A percentile compares a stretch with the other conserved stretches of the same genome.
Conservation (phyloP, 2,113 vertebrate species). For the Lycocorax pyrrhopterus region DNA sequence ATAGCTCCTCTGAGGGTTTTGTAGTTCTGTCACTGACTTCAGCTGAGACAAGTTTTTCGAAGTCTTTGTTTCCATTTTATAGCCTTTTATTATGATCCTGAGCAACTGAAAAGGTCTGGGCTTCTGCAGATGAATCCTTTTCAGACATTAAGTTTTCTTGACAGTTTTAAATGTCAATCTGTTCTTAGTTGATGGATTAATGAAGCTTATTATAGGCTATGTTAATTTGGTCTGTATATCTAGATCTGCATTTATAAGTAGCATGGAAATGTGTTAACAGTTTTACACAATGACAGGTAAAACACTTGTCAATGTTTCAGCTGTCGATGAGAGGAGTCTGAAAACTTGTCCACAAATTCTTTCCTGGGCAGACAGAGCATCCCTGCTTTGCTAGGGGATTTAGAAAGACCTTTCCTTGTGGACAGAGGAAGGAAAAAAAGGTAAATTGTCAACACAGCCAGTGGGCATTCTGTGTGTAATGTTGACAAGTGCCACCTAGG, state of each 20-base stretch:
- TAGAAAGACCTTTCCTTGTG: neutral
- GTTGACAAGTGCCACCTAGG: conserved; percentile 24
- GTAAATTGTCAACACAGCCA: conserved; percentile 25
- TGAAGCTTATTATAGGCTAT: neutral
- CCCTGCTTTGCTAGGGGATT: neutral
- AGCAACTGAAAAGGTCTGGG: neutral
- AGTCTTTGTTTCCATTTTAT: neutral
- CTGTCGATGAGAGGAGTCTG: neutral
- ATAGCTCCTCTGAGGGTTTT: neutral
- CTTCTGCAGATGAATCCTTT: conserved; percentile 12
- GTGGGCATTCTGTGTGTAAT: conserved; percentile 15
- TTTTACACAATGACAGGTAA: conserved; percentile 43
- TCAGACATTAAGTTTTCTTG: neutral
- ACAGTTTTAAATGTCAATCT: conserved; percentile 43
- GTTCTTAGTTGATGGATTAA: conserved; percentile 34
- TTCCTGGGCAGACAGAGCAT: neutral
- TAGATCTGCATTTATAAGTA: conserved; percentile 4
- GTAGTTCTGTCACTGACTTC: neutral
- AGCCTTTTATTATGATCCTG: neutral
- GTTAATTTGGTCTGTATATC: conserved; percentile 17
- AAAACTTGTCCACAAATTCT: neutral
- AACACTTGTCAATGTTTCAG: neutral
- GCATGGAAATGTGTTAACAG: conserved; percentile 54
- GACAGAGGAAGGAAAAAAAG: conserved; percentile 31
- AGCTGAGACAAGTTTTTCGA: neutral